Conservation (phyloP, 1,140 invertebrate species). For the Nephotettix cincticeps region DNA sequence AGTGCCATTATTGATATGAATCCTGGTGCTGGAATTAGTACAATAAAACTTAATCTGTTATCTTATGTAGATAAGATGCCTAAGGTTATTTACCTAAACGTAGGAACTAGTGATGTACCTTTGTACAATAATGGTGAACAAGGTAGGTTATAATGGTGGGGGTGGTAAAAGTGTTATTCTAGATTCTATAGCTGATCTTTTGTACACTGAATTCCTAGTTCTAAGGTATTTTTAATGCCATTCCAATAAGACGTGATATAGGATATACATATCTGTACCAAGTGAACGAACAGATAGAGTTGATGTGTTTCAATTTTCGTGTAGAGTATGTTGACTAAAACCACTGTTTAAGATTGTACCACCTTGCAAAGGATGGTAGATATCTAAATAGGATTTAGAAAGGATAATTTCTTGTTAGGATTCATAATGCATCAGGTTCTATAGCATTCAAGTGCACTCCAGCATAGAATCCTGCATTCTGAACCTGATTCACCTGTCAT, state of each 20-base stretch:
- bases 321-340: neutral
- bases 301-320: neutral
- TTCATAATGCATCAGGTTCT: conserved; percentile 12
- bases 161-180: neutral
- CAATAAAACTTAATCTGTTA: neutral
- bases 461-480: no score
- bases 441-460: no score
- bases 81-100: neutral
- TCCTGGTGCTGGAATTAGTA: neutral
- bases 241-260: neutral
- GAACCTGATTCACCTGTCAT: no score
- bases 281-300: neutral
- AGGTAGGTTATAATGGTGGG: neutral
- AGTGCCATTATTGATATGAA: neutral
- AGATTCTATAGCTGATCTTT: neutral
- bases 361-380: conserved; percentile 1
- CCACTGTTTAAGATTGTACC: neutral
- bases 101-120: neutral
- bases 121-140: neutral
- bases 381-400: neutral
- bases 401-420: neutral
- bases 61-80: neutral
- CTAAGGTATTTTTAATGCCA: neutral
- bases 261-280: neutral
- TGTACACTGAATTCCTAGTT: neutral